Evolutionary conservation across 2,888 invertebrate species (phyloP).

Genomic region (Amorpha juglandis): DNA sequence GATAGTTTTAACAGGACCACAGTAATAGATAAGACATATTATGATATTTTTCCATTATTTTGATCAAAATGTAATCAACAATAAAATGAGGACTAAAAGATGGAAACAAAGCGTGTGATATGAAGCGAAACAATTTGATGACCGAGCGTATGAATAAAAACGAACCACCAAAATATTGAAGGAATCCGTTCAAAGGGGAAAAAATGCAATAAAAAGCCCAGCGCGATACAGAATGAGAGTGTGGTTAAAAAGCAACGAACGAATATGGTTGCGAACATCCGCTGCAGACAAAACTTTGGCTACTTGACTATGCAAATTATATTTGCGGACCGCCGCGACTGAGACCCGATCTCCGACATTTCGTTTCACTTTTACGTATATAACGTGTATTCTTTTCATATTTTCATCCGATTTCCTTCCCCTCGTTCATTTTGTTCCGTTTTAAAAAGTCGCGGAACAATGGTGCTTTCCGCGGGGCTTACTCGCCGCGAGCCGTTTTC

Average conservation of each 20-base stretch:
- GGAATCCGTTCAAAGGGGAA: conserved; percentile 83
- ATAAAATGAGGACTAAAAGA: conserved; percentile 48
- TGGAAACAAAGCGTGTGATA: conserved; percentile 67
- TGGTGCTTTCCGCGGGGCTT: conserved; percentile 77
- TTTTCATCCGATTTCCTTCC: conserved; percentile 84
- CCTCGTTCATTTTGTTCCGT: conserved; percentile 81
- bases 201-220: conserved; percentile 81
- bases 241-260: conserved; percentile 82
- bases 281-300: conserved; percentile 82
- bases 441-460: conserved; percentile 82
- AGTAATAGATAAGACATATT: background rate
- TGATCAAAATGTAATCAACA: conserved; percentile 15
- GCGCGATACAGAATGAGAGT: conserved; percentile 78
- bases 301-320: conserved; percentile 85
- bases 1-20: background rate
- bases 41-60: background rate
- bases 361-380: conserved; percentile 80
- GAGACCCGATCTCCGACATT: conserved; percentile 81
- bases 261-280: conserved; percentile 83
- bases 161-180: conserved; percentile 82
- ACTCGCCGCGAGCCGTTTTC: conserved; percentile 81
- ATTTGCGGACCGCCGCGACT: conserved; percentile 82
- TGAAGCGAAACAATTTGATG: conserved; percentile 81
- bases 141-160: conserved; percentile 81
- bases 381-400: conserved; percentile 84